phyloP scores from a whole-genome alignment of 2,113 vertebrate genomes.

The Haemorhous mexicanus region DNA sequence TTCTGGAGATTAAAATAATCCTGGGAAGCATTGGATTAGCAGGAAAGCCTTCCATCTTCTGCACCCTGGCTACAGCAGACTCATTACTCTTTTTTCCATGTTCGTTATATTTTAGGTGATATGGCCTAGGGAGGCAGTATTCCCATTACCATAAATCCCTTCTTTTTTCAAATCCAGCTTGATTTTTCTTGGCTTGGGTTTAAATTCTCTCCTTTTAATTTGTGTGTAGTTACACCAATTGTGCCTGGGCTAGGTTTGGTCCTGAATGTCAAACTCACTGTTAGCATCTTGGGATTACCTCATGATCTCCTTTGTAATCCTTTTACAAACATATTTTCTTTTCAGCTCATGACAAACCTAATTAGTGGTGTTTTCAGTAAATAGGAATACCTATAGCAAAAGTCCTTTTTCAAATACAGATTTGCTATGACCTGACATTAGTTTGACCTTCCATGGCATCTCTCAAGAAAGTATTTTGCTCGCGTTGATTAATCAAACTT shows the following conservation, averaged over 20 bases:
- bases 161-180: neutral
- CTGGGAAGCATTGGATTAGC: neutral
- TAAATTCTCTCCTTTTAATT: neutral
- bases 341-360: slow-evolving; percentile 44
- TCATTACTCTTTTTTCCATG: neutral
- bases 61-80: neutral
- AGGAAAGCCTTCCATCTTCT: neutral
- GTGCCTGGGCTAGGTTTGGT: neutral
- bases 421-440: neutral
- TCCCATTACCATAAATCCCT: neutral
- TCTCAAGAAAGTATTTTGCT: neutral
- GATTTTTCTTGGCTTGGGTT: neutral
- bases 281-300: slow-evolving; percentile 50
- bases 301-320: slow-evolving; percentile 53
- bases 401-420: slow-evolving; percentile 34
- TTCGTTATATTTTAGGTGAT: neutral
- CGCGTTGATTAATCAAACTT: neutral
- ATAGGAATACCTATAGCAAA: slow-evolving; percentile 1
- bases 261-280: slow-evolving; percentile 25
- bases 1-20: slow-evolving; percentile 29
- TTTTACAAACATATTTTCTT: slow-evolving; percentile 60
- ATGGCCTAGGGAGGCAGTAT: neutral
- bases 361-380: slow-evolving; percentile 50
- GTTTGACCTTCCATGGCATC: neutral
- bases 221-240: neutral